A percentile compares a stretch with the other conserved stretches of the same genome.
Evolutionary conservation across 2,113 vertebrate genomes (phyloP).

Genomic region (Egretta garzetta): DNA sequence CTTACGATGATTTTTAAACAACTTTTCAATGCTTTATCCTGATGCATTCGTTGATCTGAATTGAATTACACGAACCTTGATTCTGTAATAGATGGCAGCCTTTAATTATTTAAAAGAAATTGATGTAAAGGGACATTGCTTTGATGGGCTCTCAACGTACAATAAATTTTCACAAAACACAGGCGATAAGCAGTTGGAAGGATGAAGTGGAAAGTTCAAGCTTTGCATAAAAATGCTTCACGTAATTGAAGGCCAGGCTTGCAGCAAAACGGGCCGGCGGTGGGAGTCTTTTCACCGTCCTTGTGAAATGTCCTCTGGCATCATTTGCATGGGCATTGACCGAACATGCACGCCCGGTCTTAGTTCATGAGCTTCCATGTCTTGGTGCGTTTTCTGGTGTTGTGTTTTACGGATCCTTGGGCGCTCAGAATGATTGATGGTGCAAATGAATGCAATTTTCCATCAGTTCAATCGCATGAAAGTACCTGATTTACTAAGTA

Average conservation of each 20-base stretch:
- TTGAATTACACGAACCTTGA: background rate
- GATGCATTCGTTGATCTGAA: background rate
- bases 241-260: background rate
- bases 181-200: background rate
- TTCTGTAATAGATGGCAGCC: background rate
- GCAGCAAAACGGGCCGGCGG: background rate
- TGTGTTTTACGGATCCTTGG: background rate
- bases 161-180: background rate
- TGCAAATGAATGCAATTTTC: background rate
- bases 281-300: background rate
- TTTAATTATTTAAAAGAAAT: constrained; percentile 38
- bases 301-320: background rate
- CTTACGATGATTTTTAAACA: background rate
- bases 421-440: background rate
- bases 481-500: background rate
- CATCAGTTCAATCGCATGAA: background rate
- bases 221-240: background rate
- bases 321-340: background rate
- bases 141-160: background rate
- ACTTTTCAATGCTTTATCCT: background rate
- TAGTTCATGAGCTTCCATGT: background rate
- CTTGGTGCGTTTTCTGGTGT: background rate
- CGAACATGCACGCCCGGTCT: background rate
- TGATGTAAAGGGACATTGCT: background rate
- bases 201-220: background rate